phyloP scores from a whole-genome alignment of 2,113 vertebrate species.

The Vicugna pacos region DNA sequence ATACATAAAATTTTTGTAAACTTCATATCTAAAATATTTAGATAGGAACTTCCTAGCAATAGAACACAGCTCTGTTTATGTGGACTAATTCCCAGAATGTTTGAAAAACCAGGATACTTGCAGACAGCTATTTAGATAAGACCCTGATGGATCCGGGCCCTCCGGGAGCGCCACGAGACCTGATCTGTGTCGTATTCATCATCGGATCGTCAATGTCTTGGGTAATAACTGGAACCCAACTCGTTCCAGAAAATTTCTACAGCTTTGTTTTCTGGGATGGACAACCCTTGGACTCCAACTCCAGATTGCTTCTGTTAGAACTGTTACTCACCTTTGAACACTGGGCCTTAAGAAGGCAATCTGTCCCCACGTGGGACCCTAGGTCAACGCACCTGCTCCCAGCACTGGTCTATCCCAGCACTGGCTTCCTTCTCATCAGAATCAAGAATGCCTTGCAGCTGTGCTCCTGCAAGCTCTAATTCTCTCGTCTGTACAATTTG shows the following conservation, averaged over 20 bases:
- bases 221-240: not conserved
- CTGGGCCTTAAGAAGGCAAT: not conserved
- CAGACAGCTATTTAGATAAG: not conserved
- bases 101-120: not conserved
- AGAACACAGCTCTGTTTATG: not conserved
- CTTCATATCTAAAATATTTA: not conserved
- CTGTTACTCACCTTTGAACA: not conserved
- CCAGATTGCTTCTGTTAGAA: not conserved
- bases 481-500: slow-evolving; percentile 56
- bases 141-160: not conserved
- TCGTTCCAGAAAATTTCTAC: not conserved
- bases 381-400: not conserved
- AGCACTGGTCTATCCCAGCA: not conserved
- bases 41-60: not conserved
- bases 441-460: slow-evolving; percentile 17
- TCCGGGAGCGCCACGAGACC: not conserved
- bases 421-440: not conserved
- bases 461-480: slow-evolving; percentile 38
- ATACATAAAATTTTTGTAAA: not conserved
- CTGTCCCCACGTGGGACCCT: not conserved
- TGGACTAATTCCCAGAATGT: not conserved
- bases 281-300: not conserved
- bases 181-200: not conserved
- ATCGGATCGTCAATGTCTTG: not conserved
- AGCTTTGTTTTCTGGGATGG: not conserved